Evolutionary conservation across 2,113 vertebrate species (phyloP), one percentile per base, ranked within the genome.

Genomic region (Crotalus helleri): DNA sequence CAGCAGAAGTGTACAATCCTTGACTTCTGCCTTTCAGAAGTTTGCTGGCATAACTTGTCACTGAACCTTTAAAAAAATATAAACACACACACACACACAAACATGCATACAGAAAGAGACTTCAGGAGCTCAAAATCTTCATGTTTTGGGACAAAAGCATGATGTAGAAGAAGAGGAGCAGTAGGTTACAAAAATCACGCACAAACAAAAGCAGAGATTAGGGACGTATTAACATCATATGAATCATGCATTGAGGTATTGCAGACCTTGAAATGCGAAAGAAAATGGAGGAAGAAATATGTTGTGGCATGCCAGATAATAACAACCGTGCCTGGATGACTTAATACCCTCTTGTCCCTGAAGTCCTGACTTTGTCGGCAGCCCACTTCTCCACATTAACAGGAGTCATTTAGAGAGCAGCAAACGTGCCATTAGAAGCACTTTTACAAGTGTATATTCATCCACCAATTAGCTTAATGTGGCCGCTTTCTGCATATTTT

Each of bases 381-480:
- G 97, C 98, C 98, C 98, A 98, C 98, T 98, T 98, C 97, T 98
- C 97, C 97, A 98, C 98, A 98, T 99, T 99, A 99, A 98, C 98
- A 97, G 98, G 95, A 98, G 98, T 98, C 98, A 98, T 98, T 98
- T 98, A 96, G 98, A 98, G 98, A 98, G 98, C 98, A 98, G 98
- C 98, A 99, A 99, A 99, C 98, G 98, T 98, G 98, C 98, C 98
- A 99, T 99, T 99, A 99, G 98, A 99, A 99, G 98, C 98, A 98
- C 98, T 99, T 99, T 99, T 99, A 99, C 98, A 99, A 99, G 98
- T 98, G 99, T 98, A 98, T 99, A 98, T 99, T 99, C 99, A 99
- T 99, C 98, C 98, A 98, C 99, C 98, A 99, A 99, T 99, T 99
- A 99, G 99, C 98, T 99, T 99, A 99, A 99, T 99, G 99, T 98